Evolutionary conservation across 2,113 vertebrate species (phyloP), one percentile per base, ranked within the genome.

Genomic region (Grus americana): DNA sequence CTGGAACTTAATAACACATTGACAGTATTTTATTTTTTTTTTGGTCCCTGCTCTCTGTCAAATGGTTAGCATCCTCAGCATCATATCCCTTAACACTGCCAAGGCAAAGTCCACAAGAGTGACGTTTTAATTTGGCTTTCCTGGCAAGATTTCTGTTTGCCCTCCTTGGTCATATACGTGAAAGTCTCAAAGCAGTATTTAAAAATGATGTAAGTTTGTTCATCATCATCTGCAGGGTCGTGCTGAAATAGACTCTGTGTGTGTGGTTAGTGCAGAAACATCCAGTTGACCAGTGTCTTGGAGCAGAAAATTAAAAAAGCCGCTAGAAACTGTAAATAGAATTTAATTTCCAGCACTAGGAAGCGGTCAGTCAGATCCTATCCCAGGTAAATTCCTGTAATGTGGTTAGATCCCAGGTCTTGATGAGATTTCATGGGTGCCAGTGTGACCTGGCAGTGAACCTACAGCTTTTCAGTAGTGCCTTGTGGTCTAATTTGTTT

Each of bases 171-270:
- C 15, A 7, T 23, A 27, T 13, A 36, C 14, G 2, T 15, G 14
- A 30, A 71, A n/a, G 19, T 59, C 72, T 89, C 61, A 59, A 49
- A 65, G 54, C 54, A 12, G 4, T 50, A 12, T 42, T 62, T 50
- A 27, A 79, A 88, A 61, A 52, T 5, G 2, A 3, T 32, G 9
- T 6, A 3, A 21, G 11, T 63, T 15, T 52, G 18, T 68, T 49
- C 5, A 5, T 5, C 21, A 36, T 71, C 21, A 36, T 71, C 36
- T 49, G 17, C 22, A 36, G 0, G 2, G 36, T 63, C 1, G 0
- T 27, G 40, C n/a, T 44, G 84, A 38, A 74, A 65, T 11, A 81
- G 61, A 29, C 36, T 1, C 32, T 14, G 36, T 44, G 68, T 30
- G 12, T 52, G 70, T 81, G 36, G 42, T 54, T 85, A 62, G 21